Conservation (phyloP, 2,113 vertebrate genomes). For the Gymnobelideus leadbeateri region DNA sequence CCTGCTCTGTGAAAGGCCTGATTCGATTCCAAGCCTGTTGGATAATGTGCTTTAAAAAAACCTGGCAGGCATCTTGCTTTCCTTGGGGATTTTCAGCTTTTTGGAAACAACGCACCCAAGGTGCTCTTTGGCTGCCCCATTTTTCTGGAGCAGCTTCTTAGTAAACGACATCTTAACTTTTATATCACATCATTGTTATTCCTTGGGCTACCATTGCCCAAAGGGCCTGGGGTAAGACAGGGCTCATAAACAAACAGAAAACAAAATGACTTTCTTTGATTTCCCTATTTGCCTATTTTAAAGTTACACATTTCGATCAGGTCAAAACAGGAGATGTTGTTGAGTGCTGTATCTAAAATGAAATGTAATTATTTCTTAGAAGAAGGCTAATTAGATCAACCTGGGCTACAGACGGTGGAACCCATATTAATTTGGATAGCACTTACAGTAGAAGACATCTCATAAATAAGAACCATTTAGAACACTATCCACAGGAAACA, state of each 20-base stretch:
- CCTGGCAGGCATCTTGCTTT: conserved; percentile 20
- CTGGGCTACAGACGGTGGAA: conserved; percentile 37
- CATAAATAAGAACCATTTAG: conserved; percentile 63
- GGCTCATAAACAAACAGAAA: conserved; percentile 46
- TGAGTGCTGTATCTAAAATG: conserved; percentile 34
- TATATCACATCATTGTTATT: conserved; percentile 25
- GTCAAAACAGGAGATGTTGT: conserved; percentile 60
- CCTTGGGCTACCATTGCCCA: not conserved
- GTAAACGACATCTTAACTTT: not conserved
- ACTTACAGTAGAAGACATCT: conserved; percentile 43
- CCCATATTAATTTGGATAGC: conserved; percentile 48
- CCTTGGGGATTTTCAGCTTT: conserved; percentile 40
- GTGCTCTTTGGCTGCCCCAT: conserved; percentile 24
- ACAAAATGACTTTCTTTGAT: conserved; percentile 62
- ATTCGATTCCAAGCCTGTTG: conserved; percentile 36
- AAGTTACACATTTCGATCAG: conserved; percentile 60
- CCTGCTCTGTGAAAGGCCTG: conserved; percentile 19
- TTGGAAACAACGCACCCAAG: not conserved
- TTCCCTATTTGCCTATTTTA: conserved; percentile 54
- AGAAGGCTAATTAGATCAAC: conserved; percentile 62
- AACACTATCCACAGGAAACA: conserved; percentile 75
- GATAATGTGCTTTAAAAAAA: conserved; percentile 9
- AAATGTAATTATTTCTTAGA: conserved; percentile 62
- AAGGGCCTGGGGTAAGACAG: not conserved
- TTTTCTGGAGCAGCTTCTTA: conserved; percentile 30